Evolutionary conservation across 35 echinoderm and acorn worm species (phyloP), one percentile per base, ranked within the genome.

Genomic region (Lytechinus pictus): DNA sequence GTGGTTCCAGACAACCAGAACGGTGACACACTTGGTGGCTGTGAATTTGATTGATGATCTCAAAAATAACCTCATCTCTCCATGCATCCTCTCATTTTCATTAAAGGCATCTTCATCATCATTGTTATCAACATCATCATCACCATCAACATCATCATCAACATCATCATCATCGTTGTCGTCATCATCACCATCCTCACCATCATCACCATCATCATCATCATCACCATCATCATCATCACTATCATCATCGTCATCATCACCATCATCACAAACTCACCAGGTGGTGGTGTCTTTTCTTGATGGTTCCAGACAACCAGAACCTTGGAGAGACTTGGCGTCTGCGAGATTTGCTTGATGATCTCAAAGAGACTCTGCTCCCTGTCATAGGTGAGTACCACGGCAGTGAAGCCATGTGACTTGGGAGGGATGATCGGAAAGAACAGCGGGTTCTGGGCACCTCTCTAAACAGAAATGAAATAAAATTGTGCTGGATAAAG

Each of bases 261-360:
- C 33, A 44, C 2, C 33, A 44, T 13, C 13, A 58, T 58, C 56
- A 11, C n/a, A n/a, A n/a, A 24, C 28, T 90, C 94, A 99, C 98
- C 98, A 72, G 95, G 92, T 54, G 98, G 98, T 29, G 98, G 98
- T 27, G 96, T 88, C 61, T 97, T 99, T 57, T 97, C 95, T 86
- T 99, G 98, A 72, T 99, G 97, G 86, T 99, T 99, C 98, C 97
- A 99, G 1, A 97, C 98, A 8, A 99, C 98, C 44, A 99, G 91
- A 5, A 99, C 96, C 94, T 99, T 99, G 88, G 96, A 89, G n/a
- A 99, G 89, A 95, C 98, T 99, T 24, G 98, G 98, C 33, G 98
- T 97, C 94, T 96, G 88, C 44, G 97, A 89, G 28, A 99, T 99
- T 54, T 97, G 97, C 27, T 88, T 96, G 90, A 99, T 99, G 61